Percentiles rank a stretch among this genome's conserved stretches.
These are phyloP conservation scores for Chironomus riparius DNA, from an alignment of 2,888 invertebrate genomes.

Conservation along the genomic window DNA sequence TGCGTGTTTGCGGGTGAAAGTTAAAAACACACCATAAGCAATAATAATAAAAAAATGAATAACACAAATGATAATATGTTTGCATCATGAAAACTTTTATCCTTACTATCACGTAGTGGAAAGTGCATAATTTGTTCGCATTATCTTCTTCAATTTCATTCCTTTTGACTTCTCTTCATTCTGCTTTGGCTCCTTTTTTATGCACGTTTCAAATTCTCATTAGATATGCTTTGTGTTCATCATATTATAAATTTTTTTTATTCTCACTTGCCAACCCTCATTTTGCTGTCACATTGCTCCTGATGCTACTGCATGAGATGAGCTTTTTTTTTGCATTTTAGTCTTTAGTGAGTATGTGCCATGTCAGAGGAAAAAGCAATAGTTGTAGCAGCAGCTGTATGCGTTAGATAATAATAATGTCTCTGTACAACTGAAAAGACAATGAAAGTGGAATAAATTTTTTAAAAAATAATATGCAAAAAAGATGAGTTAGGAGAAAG, in stretches of 20 bases:
- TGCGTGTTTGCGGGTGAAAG: neutral
- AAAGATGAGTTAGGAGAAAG: neutral
- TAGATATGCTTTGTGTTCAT: constrained; percentile 14
- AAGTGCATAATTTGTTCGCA: constrained; percentile 19
- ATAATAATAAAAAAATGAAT: neutral
- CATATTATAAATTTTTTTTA: neutral
- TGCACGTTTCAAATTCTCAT: constrained; percentile 12
- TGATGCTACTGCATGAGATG: neutral
- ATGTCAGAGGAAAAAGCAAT: neutral
- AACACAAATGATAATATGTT: neutral
- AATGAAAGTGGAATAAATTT: constrained; percentile 1
- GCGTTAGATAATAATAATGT: constrained; percentile 3
- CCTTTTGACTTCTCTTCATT: neutral
- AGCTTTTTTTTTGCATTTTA: neutral
- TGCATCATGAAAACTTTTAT: constrained; percentile 1
- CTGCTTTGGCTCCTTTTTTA: neutral
- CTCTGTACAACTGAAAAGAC: neutral
- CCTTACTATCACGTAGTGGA: constrained; percentile 5
- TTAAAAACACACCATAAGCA: neutral
- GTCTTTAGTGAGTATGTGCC: too few species aligned
- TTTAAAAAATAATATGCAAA: neutral
- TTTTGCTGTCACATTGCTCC: neutral
- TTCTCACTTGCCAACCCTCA: neutral
- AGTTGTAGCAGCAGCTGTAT: neutral
- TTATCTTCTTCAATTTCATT: constrained; percentile 4